Percentiles rank a stretch among this genome's conserved stretches.
Evolutionary conservation across 2,113 vertebrate genomes (phyloP).

Genomic region (Leuciscus idus): DNA sequence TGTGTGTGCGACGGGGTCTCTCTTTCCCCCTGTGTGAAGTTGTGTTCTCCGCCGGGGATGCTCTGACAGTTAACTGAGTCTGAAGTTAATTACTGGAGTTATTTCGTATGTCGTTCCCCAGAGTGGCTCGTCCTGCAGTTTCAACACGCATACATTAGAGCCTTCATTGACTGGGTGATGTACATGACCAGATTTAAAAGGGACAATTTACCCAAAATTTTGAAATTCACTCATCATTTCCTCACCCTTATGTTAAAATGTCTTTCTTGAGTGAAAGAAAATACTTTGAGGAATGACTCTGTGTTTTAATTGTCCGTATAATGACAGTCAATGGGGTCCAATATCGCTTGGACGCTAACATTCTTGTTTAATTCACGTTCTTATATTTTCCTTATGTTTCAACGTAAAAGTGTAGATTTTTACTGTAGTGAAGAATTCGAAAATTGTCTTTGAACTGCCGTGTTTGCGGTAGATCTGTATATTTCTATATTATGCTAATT

Average conservation of each 20-base stretch:
- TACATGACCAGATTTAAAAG: not conserved
- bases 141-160: constrained; percentile 17
- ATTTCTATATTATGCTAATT: too few species aligned
- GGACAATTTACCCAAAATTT: not conserved
- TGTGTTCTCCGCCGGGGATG: constrained; percentile 36
- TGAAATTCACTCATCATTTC: not conserved
- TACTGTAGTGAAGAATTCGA: not conserved
- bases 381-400: not conserved
- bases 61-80: constrained; percentile 47
- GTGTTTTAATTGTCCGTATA: not conserved
- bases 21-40: constrained; percentile 2
- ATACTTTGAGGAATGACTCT: not conserved
- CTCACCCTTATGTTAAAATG: not conserved
- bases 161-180: not conserved
- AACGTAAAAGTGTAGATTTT: not conserved
- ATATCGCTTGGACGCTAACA: too few species aligned
- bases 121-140: not conserved
- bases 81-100: constrained; percentile 48
- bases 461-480: too few species aligned
- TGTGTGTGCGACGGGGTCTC: constrained; percentile 34
- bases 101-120: constrained; percentile 36
- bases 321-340: not conserved
- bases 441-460: too few species aligned
- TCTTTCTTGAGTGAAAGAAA: not conserved
- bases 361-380: not conserved